Conservation (phyloP, 2,113 vertebrate genomes). For the Pelodiscus sinensis region DNA sequence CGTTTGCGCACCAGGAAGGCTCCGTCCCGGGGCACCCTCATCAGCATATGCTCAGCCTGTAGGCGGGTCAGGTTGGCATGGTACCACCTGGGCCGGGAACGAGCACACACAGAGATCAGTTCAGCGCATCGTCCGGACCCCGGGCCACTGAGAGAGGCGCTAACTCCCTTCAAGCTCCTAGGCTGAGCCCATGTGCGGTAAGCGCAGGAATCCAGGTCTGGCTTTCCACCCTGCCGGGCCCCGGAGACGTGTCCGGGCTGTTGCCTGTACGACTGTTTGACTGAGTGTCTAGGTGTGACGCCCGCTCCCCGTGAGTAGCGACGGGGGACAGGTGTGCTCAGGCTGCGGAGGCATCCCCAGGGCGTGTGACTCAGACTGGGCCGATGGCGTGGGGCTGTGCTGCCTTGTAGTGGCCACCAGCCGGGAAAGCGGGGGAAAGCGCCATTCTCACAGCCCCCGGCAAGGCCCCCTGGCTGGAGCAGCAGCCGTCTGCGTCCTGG, state of each 20-base stretch:
- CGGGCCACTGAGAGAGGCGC: background rate
- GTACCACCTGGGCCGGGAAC: slow-evolving; percentile 81
- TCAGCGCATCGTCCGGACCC: background rate
- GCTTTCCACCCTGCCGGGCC: background rate
- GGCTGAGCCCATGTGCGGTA: background rate
- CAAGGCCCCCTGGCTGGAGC: too few relatives aligned
- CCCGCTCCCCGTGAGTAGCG: background rate
- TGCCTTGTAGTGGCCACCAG: background rate
- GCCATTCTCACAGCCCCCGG: background rate
- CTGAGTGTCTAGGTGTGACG: background rate
- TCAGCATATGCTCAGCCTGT: slow-evolving; percentile 90
- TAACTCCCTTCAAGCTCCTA: background rate
- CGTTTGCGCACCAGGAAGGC: slow-evolving; percentile 88
- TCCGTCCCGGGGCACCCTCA: slow-evolving; percentile 86
- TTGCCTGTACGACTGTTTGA: background rate
- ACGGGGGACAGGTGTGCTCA: background rate
- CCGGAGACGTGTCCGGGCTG: background rate
- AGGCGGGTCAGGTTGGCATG: slow-evolving; percentile 85
- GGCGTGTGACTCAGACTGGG: background rate
- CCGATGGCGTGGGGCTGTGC: too few relatives aligned
- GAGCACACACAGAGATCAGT: fast-evolving
- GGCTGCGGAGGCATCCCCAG: background rate
- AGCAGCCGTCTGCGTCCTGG: too few relatives aligned
- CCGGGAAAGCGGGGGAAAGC: background rate
- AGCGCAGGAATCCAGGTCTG: background rate